phyloP scores from a whole-genome alignment of 2,888 invertebrate species.

The Sialis lutaria region DNA sequence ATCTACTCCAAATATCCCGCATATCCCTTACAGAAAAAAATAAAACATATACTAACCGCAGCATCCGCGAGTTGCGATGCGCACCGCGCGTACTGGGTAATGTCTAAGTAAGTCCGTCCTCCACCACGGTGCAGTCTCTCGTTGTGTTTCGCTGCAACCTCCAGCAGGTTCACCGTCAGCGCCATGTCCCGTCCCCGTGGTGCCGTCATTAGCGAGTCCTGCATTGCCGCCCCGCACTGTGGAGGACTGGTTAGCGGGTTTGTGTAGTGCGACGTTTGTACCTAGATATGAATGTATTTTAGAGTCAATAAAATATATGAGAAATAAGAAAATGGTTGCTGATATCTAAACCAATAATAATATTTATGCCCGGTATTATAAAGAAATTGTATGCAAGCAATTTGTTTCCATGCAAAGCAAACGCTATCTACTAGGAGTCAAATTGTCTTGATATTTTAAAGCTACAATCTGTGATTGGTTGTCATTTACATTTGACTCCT shows the following conservation, averaged over 20 bases:
- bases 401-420: too few relatives aligned
- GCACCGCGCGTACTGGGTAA: constrained; percentile 69
- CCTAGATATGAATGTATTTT: constrained; percentile 28
- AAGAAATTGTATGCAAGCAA: too few relatives aligned
- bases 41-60: constrained; percentile 35
- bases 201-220: constrained; percentile 75
- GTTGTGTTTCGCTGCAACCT: constrained; percentile 75
- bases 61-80: constrained; percentile 70
- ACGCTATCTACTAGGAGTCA: too few relatives aligned
- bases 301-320: too few relatives aligned
- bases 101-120: constrained; percentile 70
- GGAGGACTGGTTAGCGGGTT: constrained; percentile 82
- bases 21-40: neutral
- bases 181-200: constrained; percentile 67
- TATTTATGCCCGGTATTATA: too few relatives aligned
- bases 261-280: constrained; percentile 68
- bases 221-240: constrained; percentile 71
- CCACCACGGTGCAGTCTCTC: constrained; percentile 89
- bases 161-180: constrained; percentile 50
- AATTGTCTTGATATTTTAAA: too few relatives aligned
- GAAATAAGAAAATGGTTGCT: too few relatives aligned
- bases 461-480: too few relatives aligned
- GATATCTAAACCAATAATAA: too few relatives aligned
- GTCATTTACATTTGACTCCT: too few relatives aligned
- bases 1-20: too few relatives aligned